phyloP scores from a whole-genome alignment of 2,113 vertebrate genomes.

The Sphyrna mokarran region DNA sequence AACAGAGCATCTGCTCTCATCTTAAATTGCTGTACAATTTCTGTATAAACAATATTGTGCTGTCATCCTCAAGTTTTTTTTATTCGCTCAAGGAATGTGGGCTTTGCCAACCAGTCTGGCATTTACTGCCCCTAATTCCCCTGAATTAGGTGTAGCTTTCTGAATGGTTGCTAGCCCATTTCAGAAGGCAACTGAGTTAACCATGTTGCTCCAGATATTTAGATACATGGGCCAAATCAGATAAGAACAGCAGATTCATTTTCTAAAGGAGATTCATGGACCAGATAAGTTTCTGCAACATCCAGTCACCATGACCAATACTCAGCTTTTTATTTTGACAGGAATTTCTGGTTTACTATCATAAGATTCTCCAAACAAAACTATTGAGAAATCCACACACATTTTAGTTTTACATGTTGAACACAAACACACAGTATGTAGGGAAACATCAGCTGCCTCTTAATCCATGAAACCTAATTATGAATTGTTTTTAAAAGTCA shows the following conservation, averaged over 20 bases:
- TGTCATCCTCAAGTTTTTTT: not conserved
- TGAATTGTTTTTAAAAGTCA: not conserved
- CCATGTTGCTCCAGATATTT: not conserved
- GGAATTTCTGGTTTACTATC: not conserved
- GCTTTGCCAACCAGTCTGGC: not conserved
- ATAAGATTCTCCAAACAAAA: not conserved
- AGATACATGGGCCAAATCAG: not conserved
- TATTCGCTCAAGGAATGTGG: not conserved
- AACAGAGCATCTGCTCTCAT: not conserved
- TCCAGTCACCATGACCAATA: not conserved
- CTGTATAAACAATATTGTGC: not conserved
- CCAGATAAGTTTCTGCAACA: not conserved
- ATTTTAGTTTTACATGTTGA: not conserved
- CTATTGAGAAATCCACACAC: not conserved
- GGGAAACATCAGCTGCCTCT: not conserved
- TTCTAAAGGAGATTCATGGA: not conserved
- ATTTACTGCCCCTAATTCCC: not conserved
- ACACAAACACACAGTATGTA: not conserved
- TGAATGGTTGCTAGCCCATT: too few species aligned
- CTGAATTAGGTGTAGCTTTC: too few species aligned
- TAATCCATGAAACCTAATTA: not conserved
- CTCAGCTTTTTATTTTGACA: not conserved
- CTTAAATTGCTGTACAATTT: not conserved
- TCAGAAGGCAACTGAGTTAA: not conserved
- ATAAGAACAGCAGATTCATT: not conserved